phyloP scores from a whole-genome alignment of 30 jellyfish, hydroid and myxozoan genomes.

The Aurelia sp. region DNA sequence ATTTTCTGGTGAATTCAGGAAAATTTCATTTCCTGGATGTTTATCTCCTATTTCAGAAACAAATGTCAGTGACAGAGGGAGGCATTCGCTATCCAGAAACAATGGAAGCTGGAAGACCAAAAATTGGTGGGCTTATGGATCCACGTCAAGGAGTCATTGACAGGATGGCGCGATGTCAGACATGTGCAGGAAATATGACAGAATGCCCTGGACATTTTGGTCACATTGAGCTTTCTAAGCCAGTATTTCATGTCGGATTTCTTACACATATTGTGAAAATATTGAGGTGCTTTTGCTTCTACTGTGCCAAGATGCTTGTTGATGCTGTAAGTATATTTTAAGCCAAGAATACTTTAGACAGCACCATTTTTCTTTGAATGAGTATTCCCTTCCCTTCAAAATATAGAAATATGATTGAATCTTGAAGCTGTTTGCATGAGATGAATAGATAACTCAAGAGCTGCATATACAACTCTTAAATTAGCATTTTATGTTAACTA shows the following conservation, averaged over 20 bases:
- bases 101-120: conserved; percentile 97
- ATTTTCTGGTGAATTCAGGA: no score
- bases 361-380: no score
- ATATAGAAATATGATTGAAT: no score
- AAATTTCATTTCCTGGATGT: background rate
- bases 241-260: conserved; percentile 93
- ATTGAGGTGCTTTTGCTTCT: conserved; percentile 94
- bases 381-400: no score
- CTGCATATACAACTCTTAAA: no score
- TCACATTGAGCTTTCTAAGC: conserved; percentile 98
- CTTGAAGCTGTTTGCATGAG: no score
- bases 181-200: conserved; percentile 99
- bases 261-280: conserved; percentile 83
- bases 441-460: no score
- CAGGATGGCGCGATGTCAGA: conserved; percentile 84
- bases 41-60: conserved; percentile 54
- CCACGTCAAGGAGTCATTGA: conserved; percentile 99
- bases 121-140: conserved; percentile 96
- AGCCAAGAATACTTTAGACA: no score
- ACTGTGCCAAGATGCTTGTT: conserved; percentile 94
- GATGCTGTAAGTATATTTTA: conserved; percentile 57
- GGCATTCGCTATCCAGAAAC: conserved; percentile 97
- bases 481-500: no score
- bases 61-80: conserved; percentile 95
- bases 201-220: conserved; percentile 99